Percentiles rank a stretch among this genome's conserved stretches.
Conservation (phyloP, 2,888 invertebrate species). For the Mythimna lalbum region DNA sequence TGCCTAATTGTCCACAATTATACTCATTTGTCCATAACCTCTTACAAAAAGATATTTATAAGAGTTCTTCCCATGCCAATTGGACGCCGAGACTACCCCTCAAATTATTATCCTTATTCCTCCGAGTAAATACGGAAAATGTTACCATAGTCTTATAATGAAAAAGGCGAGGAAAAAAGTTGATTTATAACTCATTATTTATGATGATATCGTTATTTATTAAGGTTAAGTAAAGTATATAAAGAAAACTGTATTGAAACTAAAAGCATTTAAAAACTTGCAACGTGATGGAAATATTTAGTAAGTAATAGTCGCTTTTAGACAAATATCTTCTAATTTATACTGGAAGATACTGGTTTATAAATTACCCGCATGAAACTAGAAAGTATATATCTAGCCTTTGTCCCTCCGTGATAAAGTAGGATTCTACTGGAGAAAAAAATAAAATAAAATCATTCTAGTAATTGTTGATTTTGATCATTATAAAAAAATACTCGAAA, state of each 20-base stretch:
- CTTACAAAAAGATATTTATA: constrained; percentile 20
- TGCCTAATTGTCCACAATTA: constrained; percentile 2
- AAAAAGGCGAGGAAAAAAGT: constrained; percentile 35
- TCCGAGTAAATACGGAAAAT: constrained; percentile 44
- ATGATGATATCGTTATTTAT: constrained; percentile 32
- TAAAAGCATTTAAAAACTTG: neutral
- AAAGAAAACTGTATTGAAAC: neutral
- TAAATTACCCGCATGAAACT: no score
- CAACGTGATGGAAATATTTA: neutral
- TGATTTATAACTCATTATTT: constrained; percentile 41
- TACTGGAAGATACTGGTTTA: no score
- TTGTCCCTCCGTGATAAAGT: no score
- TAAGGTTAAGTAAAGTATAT: neutral
- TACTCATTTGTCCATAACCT: constrained; percentile 5
- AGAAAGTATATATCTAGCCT: no score
- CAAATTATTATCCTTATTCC: constrained; percentile 34
- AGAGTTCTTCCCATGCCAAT: constrained; percentile 24
- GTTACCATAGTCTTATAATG: constrained; percentile 37
- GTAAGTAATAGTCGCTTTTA: no score
- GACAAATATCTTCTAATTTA: no score
- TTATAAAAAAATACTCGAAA: no score
- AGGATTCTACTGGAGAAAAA: no score
- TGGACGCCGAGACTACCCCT: constrained; percentile 9
- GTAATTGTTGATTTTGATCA: no score
- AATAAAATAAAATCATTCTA: no score